phyloP scores from a whole-genome alignment of 1,140 invertebrate species.

The Dreissena rostriformis region DNA sequence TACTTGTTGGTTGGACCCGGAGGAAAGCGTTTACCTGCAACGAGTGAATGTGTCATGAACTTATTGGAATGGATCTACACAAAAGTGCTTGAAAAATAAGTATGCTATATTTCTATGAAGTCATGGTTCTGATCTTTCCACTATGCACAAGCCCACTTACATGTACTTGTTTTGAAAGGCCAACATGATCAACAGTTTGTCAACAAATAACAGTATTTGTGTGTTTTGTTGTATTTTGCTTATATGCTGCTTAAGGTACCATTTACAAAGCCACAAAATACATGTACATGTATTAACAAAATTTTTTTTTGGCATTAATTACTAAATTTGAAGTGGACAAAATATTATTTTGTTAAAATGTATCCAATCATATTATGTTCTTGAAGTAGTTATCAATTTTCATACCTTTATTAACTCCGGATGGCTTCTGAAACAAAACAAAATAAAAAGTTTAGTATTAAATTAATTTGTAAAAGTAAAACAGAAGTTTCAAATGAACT shows the following conservation, averaged over 20 bases:
- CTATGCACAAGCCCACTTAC: background rate
- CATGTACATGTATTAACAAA: no score
- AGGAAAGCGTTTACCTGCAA: conserved; percentile 62
- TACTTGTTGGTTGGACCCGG: conserved; percentile 62
- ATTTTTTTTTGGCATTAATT: no score
- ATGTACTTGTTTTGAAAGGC: background rate
- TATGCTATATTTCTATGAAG: no score
- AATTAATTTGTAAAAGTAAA: no score
- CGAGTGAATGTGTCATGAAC: background rate
- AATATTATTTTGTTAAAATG: no score
- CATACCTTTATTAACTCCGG: conserved; percentile 66
- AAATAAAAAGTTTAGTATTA: background rate
- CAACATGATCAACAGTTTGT: background rate
- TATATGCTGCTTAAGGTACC: background rate
- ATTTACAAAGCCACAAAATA: no score
- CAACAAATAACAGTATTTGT: background rate
- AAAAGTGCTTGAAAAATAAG: no score
- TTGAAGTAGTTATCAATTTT: background rate
- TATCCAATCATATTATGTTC: no score
- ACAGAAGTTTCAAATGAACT: no score
- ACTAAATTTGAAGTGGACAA: no score
- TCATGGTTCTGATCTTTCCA: background rate
- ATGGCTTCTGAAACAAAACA: conserved; percentile 68
- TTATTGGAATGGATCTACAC: no score
- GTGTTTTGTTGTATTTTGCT: background rate